These are phyloP conservation scores for Apis dorsata DNA, from an alignment of 1,140 invertebrate genomes.

Conservation along the genomic window DNA sequence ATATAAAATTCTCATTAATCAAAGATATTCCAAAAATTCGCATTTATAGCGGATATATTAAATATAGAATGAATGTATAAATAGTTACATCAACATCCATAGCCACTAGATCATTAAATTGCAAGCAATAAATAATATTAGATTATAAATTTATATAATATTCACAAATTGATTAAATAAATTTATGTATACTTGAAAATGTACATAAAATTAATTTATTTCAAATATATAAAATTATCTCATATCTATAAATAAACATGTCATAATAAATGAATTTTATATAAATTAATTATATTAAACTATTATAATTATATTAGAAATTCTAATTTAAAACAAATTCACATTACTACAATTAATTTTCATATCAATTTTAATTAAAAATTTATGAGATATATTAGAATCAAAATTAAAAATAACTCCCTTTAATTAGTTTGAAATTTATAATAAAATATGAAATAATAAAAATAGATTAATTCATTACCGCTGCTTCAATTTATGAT, in stretches of 20 bases:
- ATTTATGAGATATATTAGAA: not conserved
- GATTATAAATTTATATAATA: not conserved
- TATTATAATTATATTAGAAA: not conserved
- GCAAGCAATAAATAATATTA: conserved; percentile 16
- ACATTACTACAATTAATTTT: not conserved
- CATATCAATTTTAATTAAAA: not conserved
- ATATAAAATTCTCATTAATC: not conserved
- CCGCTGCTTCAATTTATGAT: not conserved
- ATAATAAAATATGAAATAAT: not conserved
- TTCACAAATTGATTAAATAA: conserved; percentile 1
- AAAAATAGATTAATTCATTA: not conserved
- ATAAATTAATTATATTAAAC: not conserved
- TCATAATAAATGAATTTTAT: not conserved
- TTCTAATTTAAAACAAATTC: not conserved
- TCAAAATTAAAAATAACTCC: not conserved
- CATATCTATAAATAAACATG: not conserved
- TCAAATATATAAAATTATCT: not conserved
- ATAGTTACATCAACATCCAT: conserved; percentile 61
- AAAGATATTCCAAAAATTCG: conserved; percentile 24
- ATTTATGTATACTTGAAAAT: not conserved
- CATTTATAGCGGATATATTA: conserved; percentile 41
- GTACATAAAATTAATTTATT: not conserved
- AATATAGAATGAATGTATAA: conserved; percentile 61
- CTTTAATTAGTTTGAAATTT: too few species aligned
- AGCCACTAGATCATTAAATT: conserved; percentile 50